phyloP scores from a whole-genome alignment of 2,888 invertebrate genomes.

The Luperina testacea region DNA sequence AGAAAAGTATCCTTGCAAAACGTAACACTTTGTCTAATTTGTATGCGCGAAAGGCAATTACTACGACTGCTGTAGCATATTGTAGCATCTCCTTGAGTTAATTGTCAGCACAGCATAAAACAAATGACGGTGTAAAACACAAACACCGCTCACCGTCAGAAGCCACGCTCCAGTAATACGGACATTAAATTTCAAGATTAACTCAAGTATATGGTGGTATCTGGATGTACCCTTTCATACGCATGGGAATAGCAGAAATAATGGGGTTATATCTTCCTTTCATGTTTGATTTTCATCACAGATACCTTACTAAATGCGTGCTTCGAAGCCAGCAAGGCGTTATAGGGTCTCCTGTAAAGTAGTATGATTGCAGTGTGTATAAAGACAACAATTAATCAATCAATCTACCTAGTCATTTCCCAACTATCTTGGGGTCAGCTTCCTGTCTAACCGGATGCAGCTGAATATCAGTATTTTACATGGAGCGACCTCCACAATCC shows the following conservation, averaged over 20 bases:
- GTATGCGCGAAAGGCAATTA: conserved; percentile 1
- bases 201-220: not conserved
- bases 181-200: conserved; percentile 1
- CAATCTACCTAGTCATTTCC: not conserved
- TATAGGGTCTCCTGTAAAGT: not conserved
- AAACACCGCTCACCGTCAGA: too few relatives aligned
- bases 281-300: not conserved
- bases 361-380: not conserved
- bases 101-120: not conserved
- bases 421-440: not conserved
- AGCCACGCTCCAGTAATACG: not conserved
- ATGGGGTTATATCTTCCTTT: not conserved
- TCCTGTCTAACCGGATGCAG: too few relatives aligned
- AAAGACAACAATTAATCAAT: not conserved
- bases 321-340: not conserved
- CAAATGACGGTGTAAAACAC: not conserved
- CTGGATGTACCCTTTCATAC: not conserved
- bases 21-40: not conserved
- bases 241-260: not conserved
- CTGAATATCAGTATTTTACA: too few relatives aligned
- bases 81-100: not conserved
- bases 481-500: too few relatives aligned
- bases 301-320: not conserved
- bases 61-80: not conserved
- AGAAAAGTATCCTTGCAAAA: not conserved